These are phyloP conservation scores for Campodea augens DNA, from an alignment of 1,140 invertebrate species.

Conservation along the genomic window DNA sequence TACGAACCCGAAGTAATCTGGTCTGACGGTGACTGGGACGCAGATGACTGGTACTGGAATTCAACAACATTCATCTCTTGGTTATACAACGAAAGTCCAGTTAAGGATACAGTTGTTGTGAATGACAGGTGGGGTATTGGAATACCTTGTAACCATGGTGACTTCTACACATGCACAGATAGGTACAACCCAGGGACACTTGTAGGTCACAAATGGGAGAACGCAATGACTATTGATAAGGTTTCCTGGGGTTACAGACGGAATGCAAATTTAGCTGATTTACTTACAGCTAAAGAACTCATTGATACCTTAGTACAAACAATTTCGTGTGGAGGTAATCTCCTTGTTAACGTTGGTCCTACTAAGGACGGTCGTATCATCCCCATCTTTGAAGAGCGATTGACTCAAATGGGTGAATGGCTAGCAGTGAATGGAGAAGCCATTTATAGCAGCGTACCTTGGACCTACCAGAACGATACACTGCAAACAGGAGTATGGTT, in stretches of 20 bases:
- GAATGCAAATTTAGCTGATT: slow-evolving; percentile 23
- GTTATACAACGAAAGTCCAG: slow-evolving; percentile 89
- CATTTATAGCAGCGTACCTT: slow-evolving; percentile 29
- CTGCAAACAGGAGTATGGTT: slow-evolving; percentile 23
- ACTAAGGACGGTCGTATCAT: slow-evolving; percentile 31
- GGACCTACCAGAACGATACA: slow-evolving; percentile 30
- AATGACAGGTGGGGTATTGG: slow-evolving; percentile 72
- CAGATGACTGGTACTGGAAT: slow-evolving; percentile 57
- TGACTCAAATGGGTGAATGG: slow-evolving; percentile 33
- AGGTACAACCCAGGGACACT: slow-evolving; percentile 53
- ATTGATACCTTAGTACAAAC: slow-evolving; percentile 25
- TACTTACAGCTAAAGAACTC: slow-evolving; percentile 27
- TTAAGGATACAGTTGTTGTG: slow-evolving; percentile 66
- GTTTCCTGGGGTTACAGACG: slow-evolving; percentile 33
- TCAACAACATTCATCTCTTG: slow-evolving; percentile 67
- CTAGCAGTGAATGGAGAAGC: slow-evolving; percentile 36
- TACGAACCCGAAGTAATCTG: slow-evolving; percentile 82
- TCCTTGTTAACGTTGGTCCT: slow-evolving; percentile 35
- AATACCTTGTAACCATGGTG: slow-evolving; percentile 68
- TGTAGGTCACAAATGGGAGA: slow-evolving; percentile 10
- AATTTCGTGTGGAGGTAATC: slow-evolving; percentile 28
- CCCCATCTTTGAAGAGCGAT: slow-evolving; percentile 38
- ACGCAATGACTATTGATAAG: slow-evolving; percentile 34
- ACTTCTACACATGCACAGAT: slow-evolving; percentile 65
- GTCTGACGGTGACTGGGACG: slow-evolving; percentile 86